Evolutionary conservation across 2,113 vertebrate species (phyloP).

Genomic region (Chloroceryle aenea): DNA sequence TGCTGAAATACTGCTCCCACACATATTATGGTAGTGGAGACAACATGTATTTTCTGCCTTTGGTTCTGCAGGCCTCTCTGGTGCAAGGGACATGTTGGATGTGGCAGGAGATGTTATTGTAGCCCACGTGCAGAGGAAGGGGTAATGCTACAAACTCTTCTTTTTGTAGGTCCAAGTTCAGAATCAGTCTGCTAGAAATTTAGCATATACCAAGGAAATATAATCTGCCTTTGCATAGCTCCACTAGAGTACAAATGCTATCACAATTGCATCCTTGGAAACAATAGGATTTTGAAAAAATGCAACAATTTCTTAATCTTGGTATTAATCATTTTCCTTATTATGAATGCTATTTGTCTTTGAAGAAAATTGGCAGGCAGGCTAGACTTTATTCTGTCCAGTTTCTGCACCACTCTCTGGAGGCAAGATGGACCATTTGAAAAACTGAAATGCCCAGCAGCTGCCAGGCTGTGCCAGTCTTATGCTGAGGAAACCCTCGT

Average conservation of each 20-base stretch:
- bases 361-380: background rate
- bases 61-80: background rate
- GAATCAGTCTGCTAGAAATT: background rate
- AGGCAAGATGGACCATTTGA: background rate
- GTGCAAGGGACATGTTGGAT: background rate
- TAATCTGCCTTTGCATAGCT: background rate
- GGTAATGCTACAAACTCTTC: background rate
- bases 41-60: background rate
- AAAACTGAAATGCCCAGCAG: background rate
- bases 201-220: background rate
- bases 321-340: background rate
- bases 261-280: background rate
- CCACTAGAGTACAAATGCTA: background rate
- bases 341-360: background rate
- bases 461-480: background rate
- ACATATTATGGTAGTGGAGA: background rate
- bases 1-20: background rate
- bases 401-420: background rate
- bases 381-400: background rate
- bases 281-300: background rate
- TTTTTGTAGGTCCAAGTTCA: background rate
- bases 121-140: background rate
- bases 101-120: background rate
- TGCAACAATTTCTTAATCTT: background rate
- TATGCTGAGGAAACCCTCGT: fast-evolving